phyloP scores from a whole-genome alignment of 1,140 invertebrate species.

The Trichogramma pretiosum region DNA sequence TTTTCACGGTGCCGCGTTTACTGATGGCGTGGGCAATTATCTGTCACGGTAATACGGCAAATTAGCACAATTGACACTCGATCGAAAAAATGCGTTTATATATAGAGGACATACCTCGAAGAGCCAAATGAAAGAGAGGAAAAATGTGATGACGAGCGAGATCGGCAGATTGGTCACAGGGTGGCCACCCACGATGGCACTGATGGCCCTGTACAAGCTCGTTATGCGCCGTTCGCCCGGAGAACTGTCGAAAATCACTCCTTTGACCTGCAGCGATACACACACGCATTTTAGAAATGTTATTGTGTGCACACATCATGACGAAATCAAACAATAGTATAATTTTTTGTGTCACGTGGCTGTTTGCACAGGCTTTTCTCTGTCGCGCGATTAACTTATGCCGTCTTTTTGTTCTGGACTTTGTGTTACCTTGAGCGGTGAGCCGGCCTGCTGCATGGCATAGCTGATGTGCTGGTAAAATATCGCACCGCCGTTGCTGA shows the following conservation, averaged over 20 bases:
- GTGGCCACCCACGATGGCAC: slow-evolving; percentile 51
- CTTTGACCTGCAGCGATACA: slow-evolving; percentile 55
- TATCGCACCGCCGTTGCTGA: slow-evolving; percentile 70
- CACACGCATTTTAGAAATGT: too few relatives aligned
- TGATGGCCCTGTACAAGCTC: slow-evolving; percentile 51
- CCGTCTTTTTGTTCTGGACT: too few relatives aligned
- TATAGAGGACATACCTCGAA: slow-evolving; percentile 49
- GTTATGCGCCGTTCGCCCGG: slow-evolving; percentile 55
- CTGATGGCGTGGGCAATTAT: slow-evolving; percentile 27
- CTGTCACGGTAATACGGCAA: slow-evolving; percentile 22
- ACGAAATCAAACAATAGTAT: too few relatives aligned
- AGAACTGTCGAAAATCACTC: slow-evolving; percentile 68
- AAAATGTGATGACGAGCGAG: slow-evolving; percentile 49
- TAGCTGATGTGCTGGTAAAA: slow-evolving; percentile 58
- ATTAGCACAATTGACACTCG: too few relatives aligned
- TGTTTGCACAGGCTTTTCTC: not conserved
- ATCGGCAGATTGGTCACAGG: slow-evolving; percentile 47
- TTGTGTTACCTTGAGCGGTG: slow-evolving; percentile 44
- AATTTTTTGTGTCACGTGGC: not conserved
- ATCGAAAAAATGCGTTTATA: too few relatives aligned
- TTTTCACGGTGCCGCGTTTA: slow-evolving; percentile 24
- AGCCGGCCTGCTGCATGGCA: slow-evolving; percentile 46
- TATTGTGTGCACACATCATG: too few relatives aligned
- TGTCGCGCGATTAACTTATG: too few relatives aligned
- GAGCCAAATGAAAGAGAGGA: slow-evolving; percentile 52